These are phyloP conservation scores for Noctilio leporinus DNA, from an alignment of 2,113 vertebrate genomes.

Conservation along the genomic window DNA sequence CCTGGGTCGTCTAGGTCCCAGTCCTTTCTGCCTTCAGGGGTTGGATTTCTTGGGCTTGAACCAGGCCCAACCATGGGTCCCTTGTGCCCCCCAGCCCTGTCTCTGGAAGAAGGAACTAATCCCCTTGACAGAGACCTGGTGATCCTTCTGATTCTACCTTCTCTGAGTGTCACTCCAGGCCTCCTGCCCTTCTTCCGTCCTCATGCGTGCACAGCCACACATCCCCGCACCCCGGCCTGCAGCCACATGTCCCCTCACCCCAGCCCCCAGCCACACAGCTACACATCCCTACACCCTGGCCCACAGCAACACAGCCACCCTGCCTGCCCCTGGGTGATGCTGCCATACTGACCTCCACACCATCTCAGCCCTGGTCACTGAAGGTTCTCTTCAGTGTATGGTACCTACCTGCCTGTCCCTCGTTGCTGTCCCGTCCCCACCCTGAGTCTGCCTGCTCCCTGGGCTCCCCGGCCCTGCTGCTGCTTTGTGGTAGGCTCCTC, in stretches of 20 bases:
- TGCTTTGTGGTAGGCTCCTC: not conserved
- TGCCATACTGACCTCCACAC: not conserved
- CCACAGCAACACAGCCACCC: too few species aligned
- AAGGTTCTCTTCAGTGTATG: not conserved
- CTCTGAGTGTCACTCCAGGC: not conserved
- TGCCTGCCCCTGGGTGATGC: too few species aligned
- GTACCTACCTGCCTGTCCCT: too few species aligned
- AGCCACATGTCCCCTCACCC: too few species aligned
- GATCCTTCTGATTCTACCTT: not conserved
- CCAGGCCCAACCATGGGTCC: not conserved
- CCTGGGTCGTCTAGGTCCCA: not conserved
- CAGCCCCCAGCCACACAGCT: too few species aligned
- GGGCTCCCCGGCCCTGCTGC: not conserved
- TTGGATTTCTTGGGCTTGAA: not conserved
- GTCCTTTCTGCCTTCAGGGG: not conserved
- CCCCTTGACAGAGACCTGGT: not conserved
- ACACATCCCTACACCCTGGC: not conserved
- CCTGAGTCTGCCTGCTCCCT: accelerated
- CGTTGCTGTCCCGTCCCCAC: not conserved
- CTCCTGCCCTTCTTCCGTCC: not conserved
- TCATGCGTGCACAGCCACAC: accelerated
- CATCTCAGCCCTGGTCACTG: accelerated
- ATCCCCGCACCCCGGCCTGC: not conserved
- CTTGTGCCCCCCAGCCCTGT: not conserved
- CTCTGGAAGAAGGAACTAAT: not conserved